Evolutionary conservation across 2,888 invertebrate genomes (phyloP), one percentile per base, ranked within the genome.

Genomic region (Eugnorisma glareosa): DNA sequence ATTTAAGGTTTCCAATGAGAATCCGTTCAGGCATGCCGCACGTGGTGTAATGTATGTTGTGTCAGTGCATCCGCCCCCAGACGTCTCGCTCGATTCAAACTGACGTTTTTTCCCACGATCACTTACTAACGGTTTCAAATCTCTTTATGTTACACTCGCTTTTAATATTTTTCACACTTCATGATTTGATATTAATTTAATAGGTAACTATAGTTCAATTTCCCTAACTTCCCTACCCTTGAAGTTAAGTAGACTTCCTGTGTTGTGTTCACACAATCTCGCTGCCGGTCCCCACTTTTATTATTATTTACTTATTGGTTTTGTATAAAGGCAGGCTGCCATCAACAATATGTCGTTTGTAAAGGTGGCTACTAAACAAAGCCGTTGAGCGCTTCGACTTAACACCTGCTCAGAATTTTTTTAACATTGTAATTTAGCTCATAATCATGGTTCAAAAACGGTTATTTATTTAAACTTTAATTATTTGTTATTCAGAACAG

Each of bases 331-430:
- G 94, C 93, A 92, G 92, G 94, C 94, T 91, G 94, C 93, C 94
- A 94, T 95, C 94, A 94, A 95, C 96, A 95, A 95, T 96, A 95
- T 95, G 94, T 95, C 95, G 95, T 94, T 94, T 94, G 92, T 94
- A 95, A 94, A 95, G 95, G 95, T 95, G 95, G 95, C 95, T 95
- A 94, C 95, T 93, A 95, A 96, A 96, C 95, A 95, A 95, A 95
- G 95, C 94, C 94, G 95, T 95, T 94, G 93, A 93, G 91, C 93
- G 92, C 91, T 90, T 91, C 92, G 89, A 93, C 93, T 94, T 93
- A 94, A 90, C 96, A 96, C 96, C 95, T 96, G 96, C 96, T 92
- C 89, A 84, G 81, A 89, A 88, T 93, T 93, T 92, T 79, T 92
- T 89, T 84, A 75, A 81, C 81, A 79, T 85, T 83, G 74, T 82